phyloP scores from a whole-genome alignment of 2,888 invertebrate genomes.

The Amiota communis region DNA sequence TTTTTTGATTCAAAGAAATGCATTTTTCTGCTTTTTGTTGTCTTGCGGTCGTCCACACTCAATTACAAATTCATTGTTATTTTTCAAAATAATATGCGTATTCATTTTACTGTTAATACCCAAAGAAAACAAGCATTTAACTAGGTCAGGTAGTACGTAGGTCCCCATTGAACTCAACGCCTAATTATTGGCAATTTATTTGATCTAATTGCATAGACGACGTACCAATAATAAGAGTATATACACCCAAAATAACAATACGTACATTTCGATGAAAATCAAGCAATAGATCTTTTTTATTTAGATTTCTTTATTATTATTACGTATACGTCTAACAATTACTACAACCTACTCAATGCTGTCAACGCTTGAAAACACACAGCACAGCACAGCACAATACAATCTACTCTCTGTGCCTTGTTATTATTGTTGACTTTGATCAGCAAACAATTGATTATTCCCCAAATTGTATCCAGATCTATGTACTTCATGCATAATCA shows the following conservation, averaged over 20 bases:
- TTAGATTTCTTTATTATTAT: too few species aligned
- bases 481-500: neutral
- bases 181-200: constrained; percentile 25
- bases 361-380: constrained; percentile 9
- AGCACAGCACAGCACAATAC: too few species aligned
- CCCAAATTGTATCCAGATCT: constrained; percentile 23
- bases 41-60: too few species aligned
- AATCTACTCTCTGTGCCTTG: constrained; percentile 34
- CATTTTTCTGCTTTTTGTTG: too few species aligned
- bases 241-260: too few species aligned
- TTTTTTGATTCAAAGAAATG: too few species aligned
- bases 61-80: too few species aligned
- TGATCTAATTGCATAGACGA: constrained; percentile 4
- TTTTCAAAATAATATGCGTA: too few species aligned
- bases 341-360: neutral
- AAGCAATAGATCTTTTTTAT: constrained; percentile 36
- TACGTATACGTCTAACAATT: too few species aligned
- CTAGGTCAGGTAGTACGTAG: constrained; percentile 48
- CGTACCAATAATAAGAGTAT: too few species aligned
- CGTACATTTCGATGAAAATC: constrained; percentile 46
- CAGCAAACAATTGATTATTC: constrained; percentile 44
- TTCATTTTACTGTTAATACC: too few species aligned
- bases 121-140: constrained; percentile 31
- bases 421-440: constrained; percentile 52
- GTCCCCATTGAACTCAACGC: neutral